Evolutionary conservation across 2,888 invertebrate species (phyloP), one percentile per base, ranked within the genome.

Genomic region (Trichogramma dendrolimi): DNA sequence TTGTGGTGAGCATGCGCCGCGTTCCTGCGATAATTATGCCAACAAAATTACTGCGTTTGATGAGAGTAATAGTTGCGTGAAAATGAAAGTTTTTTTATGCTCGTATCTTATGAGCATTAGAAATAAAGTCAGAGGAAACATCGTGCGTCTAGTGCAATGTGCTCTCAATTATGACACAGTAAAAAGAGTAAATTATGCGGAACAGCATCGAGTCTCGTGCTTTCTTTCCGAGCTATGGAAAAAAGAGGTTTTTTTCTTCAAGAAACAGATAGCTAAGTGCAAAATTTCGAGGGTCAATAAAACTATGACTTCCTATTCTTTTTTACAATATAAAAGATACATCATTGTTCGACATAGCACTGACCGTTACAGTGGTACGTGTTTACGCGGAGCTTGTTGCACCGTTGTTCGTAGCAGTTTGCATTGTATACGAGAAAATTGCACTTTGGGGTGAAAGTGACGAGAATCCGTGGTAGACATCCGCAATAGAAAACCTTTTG

Each of bases 291-390:
- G 49, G 63, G 60, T 57, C 63, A 55, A 60, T 66, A 66, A 63
- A 66, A 57, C 57, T 7, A 61, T 43, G 44, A 63, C 63, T 66
- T 63, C 61, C 61, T 66, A 60, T 59, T 63, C 60, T 57, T 57
- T 53, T 42, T 42, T 27, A 27, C 27, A 27, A 27, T 27, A 27
- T 27, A 27, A 27, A 27, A 27, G 27, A 27, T 27, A 27, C 27
- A 27, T 27, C 27, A 27, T 27, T 27, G 27, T 27, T 27, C 27
- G 27, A 27, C 27, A 27, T 27, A 27, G 27, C 27, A 27, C 27
- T 27, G 27, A 27, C 27, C 27, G 27, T 27, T 27, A 27, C 27
- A 27, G 27, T 27, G 27, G 27, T 27, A 27, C 27, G 27, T 27
- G 27, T 27, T 27, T 27, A 27, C 27, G 27, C 2, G 27, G 27